These are phyloP conservation scores for Hyles euphorbiae DNA, from an alignment of 1,140 invertebrate genomes.

Conservation along the genomic window DNA sequence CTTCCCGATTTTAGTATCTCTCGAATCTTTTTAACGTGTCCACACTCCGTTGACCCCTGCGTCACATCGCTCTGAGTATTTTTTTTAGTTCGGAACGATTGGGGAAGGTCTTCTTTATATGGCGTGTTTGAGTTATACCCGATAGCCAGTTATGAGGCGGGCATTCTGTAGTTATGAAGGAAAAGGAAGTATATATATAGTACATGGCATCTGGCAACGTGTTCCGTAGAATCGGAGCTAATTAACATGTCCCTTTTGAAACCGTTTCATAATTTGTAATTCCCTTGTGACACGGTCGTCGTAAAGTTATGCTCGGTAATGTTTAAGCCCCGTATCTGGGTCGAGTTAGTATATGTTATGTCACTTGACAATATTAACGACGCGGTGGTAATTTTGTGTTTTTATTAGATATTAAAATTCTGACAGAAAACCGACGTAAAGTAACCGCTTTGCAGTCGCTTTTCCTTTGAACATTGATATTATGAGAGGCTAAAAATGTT, in stretches of 20 bases:
- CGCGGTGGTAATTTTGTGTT: neutral
- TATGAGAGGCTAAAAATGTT: no score
- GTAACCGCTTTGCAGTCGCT: no score
- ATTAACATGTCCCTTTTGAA: slow-evolving; percentile 59
- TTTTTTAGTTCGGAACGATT: slow-evolving; percentile 36
- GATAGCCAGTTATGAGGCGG: slow-evolving; percentile 64
- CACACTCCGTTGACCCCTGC: slow-evolving; percentile 42
- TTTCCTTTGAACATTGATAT: no score
- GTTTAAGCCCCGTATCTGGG: slow-evolving; percentile 34
- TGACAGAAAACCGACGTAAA: no score
- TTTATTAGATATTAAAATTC: no score
- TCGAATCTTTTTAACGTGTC: slow-evolving; percentile 59
- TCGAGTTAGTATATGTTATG: slow-evolving; percentile 27
- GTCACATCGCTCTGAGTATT: slow-evolving; percentile 40
- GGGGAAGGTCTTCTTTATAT: slow-evolving; percentile 35
- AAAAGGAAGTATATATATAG: slow-evolving; percentile 73
- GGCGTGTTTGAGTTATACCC: slow-evolving; percentile 51
- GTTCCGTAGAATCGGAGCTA: slow-evolving; percentile 62
- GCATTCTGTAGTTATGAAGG: slow-evolving; percentile 71
- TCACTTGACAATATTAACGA: slow-evolving; percentile 17
- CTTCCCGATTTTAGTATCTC: slow-evolving; percentile 66
- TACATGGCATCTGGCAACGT: slow-evolving; percentile 61
- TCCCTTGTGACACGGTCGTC: slow-evolving; percentile 36
- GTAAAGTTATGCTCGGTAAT: slow-evolving; percentile 34
- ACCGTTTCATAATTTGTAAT: slow-evolving; percentile 49